These are phyloP conservation scores for Ciconia boyciana DNA, from an alignment of 2,113 vertebrate species.

Conservation along the genomic window DNA sequence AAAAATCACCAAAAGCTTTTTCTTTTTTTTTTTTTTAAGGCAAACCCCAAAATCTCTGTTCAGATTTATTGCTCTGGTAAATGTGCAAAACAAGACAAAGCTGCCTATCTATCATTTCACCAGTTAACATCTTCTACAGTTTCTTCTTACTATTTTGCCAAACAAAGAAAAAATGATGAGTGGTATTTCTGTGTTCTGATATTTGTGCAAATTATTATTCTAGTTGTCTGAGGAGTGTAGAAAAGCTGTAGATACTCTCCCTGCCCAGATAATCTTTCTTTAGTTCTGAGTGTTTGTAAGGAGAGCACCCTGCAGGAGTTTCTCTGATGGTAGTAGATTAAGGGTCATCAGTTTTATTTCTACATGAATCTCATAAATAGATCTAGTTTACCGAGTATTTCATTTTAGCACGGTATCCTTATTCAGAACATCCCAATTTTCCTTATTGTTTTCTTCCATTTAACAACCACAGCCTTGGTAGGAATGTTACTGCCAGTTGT, in stretches of 20 bases:
- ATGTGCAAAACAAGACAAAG: not conserved
- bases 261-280: not conserved
- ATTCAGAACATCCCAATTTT: not conserved
- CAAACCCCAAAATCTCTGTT: not conserved
- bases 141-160: not conserved
- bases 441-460: not conserved
- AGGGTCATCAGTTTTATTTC: not conserved
- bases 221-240: not conserved
- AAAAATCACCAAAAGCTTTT: not conserved
- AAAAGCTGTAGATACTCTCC: not conserved
- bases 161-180: not conserved
- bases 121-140: not conserved
- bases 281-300: not conserved
- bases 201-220: not conserved
- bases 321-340: not conserved
- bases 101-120: not conserved
- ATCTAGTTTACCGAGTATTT: not conserved
- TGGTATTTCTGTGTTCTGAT: not conserved
- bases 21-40: not conserved
- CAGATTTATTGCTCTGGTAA: not conserved
- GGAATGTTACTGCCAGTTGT: not conserved
- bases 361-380: not conserved
- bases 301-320: not conserved
- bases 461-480: not conserved
- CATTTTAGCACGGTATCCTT: not conserved